Conservation (phyloP, 2,113 vertebrate species). For the Chelonoidis abingdonii region DNA sequence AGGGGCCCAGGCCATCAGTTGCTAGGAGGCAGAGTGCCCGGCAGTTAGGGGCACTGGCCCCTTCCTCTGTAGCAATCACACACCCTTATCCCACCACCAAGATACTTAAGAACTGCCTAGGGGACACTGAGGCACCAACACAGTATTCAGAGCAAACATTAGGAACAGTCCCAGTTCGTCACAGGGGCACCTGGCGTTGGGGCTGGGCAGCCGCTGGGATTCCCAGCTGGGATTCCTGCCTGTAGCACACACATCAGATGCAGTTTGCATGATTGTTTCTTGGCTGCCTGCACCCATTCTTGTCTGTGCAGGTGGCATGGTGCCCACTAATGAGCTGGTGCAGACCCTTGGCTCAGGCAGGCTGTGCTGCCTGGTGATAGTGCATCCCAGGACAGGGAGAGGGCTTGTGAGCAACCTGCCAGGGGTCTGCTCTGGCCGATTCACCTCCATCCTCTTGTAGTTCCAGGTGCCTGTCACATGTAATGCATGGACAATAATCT, state of each 20-base stretch:
- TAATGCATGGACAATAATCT: not conserved
- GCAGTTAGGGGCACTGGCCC: too few relatives aligned
- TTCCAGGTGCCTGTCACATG: not conserved
- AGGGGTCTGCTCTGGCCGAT: not conserved
- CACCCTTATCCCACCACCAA: too few relatives aligned
- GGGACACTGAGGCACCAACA: too few relatives aligned
- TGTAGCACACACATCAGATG: fast-evolving
- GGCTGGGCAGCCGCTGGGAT: not conserved
- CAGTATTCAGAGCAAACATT: too few relatives aligned
- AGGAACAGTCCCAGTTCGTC: too few relatives aligned
- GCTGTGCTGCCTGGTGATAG: fast-evolving
- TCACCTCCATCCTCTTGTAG: fast-evolving
- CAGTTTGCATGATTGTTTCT: not conserved
- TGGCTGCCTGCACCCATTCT: not conserved
- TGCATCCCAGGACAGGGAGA: fast-evolving
- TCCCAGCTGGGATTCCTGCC: not conserved
- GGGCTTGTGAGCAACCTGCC: not conserved
- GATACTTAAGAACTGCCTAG: too few relatives aligned
- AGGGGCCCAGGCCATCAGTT: too few relatives aligned
- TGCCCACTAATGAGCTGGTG: fast-evolving
- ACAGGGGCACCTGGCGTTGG: not conserved
- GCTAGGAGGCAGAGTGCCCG: too few relatives aligned
- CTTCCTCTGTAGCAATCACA: too few relatives aligned
- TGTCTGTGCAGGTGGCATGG: fast-evolving
- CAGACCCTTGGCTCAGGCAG: not conserved